Evolutionary conservation across 2,888 invertebrate species (phyloP).

Genomic region (Theodoxus fluviatilis): DNA sequence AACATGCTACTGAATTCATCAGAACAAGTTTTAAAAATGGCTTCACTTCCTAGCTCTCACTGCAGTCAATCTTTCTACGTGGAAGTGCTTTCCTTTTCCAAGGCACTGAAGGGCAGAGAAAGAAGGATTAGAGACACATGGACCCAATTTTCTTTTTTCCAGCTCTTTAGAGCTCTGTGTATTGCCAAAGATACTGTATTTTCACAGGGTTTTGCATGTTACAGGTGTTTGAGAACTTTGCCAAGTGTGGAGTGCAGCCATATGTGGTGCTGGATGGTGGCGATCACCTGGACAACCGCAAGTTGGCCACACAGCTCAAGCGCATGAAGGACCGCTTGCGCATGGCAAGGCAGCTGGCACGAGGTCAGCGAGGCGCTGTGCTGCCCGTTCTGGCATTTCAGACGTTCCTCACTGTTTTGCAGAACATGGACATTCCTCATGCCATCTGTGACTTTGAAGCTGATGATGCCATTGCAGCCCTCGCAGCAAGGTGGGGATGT

Average conservation of each 20-base stretch:
- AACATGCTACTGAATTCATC: no score
- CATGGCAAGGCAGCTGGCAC: constrained; percentile 38
- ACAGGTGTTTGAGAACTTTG: constrained; percentile 25
- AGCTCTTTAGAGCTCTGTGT: no score
- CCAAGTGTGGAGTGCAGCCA: constrained; percentile 50
- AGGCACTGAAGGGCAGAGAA: no score
- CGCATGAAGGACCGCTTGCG: constrained; percentile 51
- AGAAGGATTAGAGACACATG: no score
- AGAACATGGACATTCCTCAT: constrained; percentile 73
- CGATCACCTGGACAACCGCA: constrained; percentile 57
- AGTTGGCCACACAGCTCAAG: constrained; percentile 52
- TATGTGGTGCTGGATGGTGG: constrained; percentile 64
- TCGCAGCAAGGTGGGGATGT: constrained; percentile 80
- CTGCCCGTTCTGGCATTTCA: constrained; percentile 80
- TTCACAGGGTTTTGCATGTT: constrained; percentile 30
- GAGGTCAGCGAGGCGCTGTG: constrained; percentile 66
- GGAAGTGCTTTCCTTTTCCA: no score
- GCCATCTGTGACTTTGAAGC: constrained; percentile 87
- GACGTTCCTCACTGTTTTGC: constrained; percentile 77
- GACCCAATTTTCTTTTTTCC: no score
- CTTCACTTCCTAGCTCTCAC: no score
- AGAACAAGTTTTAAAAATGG: no score
- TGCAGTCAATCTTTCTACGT: no score
- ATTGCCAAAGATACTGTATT: no score
- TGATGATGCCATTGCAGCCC: constrained; percentile 84